Conservation (phyloP, 2,113 vertebrate genomes). For the Ibidorhyncha struthersii region DNA sequence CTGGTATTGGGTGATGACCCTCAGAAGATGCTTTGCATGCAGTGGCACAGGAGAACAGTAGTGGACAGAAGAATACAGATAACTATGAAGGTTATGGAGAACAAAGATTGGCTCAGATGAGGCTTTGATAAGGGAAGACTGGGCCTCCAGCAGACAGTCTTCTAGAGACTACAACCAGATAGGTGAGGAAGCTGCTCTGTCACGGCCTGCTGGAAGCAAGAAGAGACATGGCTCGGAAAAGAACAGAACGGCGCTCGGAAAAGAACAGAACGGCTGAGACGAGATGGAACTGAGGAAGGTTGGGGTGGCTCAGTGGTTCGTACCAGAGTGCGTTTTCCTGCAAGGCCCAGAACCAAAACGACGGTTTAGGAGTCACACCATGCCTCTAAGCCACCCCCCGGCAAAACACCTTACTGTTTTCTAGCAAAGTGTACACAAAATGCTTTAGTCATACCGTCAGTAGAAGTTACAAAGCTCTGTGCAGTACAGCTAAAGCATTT, state of each 20-base stretch:
- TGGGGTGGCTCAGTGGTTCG: neutral
- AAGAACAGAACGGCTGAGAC: accelerated
- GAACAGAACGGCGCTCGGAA: accelerated
- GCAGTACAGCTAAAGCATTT: neutral
- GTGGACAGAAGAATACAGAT: neutral
- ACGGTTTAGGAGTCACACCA: neutral
- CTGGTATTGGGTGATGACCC: neutral
- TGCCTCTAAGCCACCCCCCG: neutral
- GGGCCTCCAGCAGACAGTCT: neutral
- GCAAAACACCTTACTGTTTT: neutral
- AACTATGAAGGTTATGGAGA: neutral
- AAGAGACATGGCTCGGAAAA: neutral
- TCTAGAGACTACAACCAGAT: neutral
- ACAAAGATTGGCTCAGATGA: neutral
- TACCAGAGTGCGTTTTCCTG: accelerated
- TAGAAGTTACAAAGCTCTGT: neutral
- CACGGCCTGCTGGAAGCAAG: neutral
- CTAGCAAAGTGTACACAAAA: neutral
- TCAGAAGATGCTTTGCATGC: neutral
- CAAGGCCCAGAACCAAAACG: neutral
- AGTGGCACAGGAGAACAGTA: neutral
- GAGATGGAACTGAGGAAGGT: neutral
- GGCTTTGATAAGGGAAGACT: neutral
- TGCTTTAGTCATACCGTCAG: too few species aligned
- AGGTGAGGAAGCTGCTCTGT: neutral